A percentile compares a stretch with the other conserved stretches of the same genome.
Evolutionary conservation across 2,888 invertebrate genomes (phyloP).

Genomic region (Lepidocyrtoides sp.): DNA sequence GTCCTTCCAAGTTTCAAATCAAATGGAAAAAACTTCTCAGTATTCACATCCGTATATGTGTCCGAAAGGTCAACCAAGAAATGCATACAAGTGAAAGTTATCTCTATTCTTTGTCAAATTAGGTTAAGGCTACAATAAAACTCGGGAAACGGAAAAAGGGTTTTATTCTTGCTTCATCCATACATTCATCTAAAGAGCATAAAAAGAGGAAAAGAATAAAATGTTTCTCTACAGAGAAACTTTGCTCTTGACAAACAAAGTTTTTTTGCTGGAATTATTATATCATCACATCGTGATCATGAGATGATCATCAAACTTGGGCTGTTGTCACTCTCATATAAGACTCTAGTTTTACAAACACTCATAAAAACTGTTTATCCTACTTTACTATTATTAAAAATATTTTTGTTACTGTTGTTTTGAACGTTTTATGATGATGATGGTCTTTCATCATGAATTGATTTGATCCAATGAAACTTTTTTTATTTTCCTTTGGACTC

Average conservation of each 20-base stretch:
- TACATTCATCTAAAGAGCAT: conserved; percentile 31
- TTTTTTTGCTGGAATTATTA: conserved; percentile 66
- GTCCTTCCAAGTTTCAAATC: too few relatives aligned
- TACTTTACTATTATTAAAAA: conserved; percentile 18
- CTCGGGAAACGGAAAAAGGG: conserved; percentile 53
- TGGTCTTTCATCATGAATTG: background rate
- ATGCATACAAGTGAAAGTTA: background rate
- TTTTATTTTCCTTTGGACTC: too few relatives aligned
- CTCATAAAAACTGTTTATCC: conserved; percentile 65
- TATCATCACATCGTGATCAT: conserved; percentile 48
- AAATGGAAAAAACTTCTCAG: too few relatives aligned
- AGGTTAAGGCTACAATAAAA: conserved; percentile 75
- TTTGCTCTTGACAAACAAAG: conserved; percentile 54
- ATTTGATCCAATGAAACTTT: too few relatives aligned
- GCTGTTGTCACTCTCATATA: background rate
- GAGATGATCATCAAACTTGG: conserved; percentile 58
- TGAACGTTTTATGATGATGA: background rate
- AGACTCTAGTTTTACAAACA: conserved; percentile 50
- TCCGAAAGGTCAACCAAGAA: background rate
- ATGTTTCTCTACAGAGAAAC: conserved; percentile 59
- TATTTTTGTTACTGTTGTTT: conserved; percentile 5
- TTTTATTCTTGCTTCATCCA: conserved; percentile 67
- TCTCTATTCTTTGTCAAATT: conserved; percentile 49
- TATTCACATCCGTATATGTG: too few relatives aligned
- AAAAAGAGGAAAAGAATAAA: conserved; percentile 45